Base-by-base conservation (phyloP, 2,888 invertebrate species). In the Anodontia alba region DNA sequence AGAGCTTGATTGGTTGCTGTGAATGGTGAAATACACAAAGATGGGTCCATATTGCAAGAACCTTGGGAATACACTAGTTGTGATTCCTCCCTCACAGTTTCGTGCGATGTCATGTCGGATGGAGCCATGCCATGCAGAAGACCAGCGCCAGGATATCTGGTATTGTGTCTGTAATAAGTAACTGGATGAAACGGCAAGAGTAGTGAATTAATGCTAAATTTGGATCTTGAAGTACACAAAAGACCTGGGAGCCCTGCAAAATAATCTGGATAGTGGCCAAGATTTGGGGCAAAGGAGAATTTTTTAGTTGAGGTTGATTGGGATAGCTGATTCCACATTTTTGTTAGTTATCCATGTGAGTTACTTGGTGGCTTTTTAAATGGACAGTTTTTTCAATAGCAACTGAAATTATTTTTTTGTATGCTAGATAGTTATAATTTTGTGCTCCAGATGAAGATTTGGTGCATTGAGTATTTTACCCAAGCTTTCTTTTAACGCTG, bases 81-180 rank as follows among this genome's bases (percentile, higher is more conserved):
- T 33, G 62, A 43, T 43, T 62, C 83, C 83, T 86, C 89, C 88
- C 87, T 86, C 87, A 83, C 84, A 76, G 74, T 84, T 76, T 86
- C 81, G 85, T 83, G 84, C 80, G 87, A 80, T 87, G 89, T 89
- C 89, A 89, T 89, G 89, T 89, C 89, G 89, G 85, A 85, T 38
- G 73, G 86, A 86, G 82, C 81, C 86, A 80, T 84, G 84, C 84
- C 84, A 70, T 15, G 26, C 20, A 1, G 69, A 26, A 38, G 43
- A 69, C 69, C 69, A 69, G 42, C 69, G 42, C 69, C 46, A 69
- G 43, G 42, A 69, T 26, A 77, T 71, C 81, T 73, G 81, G 81
- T 80, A 84, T 71, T 69, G 73, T 67, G 73, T 76, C 73, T 51
- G 73, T 84, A 75, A 71, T 49, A 76, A n/a, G n/a, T 79, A 54